Conservation (phyloP, 2,888 invertebrate species). For the Tenodera sinensis region DNA sequence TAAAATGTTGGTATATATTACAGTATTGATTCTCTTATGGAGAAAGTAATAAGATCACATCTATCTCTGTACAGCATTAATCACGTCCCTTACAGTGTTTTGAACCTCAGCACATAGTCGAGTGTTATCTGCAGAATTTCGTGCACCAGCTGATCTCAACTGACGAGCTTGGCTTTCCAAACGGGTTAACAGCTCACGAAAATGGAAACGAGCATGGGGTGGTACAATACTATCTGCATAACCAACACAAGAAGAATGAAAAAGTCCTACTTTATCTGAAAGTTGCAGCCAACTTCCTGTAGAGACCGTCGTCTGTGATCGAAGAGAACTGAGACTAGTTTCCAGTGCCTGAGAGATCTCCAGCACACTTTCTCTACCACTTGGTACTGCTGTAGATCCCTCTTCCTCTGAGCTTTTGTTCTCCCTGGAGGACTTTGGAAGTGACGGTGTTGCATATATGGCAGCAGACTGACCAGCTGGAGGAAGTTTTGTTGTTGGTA, state of each 20-base stretch:
- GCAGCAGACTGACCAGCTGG: slow-evolving; percentile 54
- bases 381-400: slow-evolving; percentile 12
- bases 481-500: slow-evolving; percentile 32
- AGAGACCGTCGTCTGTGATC: slow-evolving; percentile 48
- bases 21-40: neutral
- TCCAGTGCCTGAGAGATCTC: slow-evolving; percentile 65
- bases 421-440: slow-evolving; percentile 7
- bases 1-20: neutral
- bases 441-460: slow-evolving; percentile 73
- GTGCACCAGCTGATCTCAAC: slow-evolving; percentile 64
- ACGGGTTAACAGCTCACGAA: slow-evolving; percentile 68
- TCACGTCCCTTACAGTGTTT: slow-evolving; percentile 67
- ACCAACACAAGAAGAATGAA: slow-evolving; percentile 78
- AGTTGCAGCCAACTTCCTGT: slow-evolving; percentile 74
- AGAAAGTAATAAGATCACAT: slow-evolving; percentile 15
- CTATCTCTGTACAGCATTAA: slow-evolving; percentile 69
- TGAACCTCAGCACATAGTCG: slow-evolving; percentile 69
- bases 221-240: slow-evolving; percentile 78
- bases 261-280: slow-evolving; percentile 72
- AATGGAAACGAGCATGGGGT: slow-evolving; percentile 84
- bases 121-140: slow-evolving; percentile 65
- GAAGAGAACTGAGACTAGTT: slow-evolving; percentile 58
- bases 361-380: slow-evolving; percentile 52
- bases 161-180: slow-evolving; percentile 67
- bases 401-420: slow-evolving; percentile 3